phyloP scores from a whole-genome alignment of 2,888 invertebrate species.

The Pseudococcus jackbeardsleyi region DNA sequence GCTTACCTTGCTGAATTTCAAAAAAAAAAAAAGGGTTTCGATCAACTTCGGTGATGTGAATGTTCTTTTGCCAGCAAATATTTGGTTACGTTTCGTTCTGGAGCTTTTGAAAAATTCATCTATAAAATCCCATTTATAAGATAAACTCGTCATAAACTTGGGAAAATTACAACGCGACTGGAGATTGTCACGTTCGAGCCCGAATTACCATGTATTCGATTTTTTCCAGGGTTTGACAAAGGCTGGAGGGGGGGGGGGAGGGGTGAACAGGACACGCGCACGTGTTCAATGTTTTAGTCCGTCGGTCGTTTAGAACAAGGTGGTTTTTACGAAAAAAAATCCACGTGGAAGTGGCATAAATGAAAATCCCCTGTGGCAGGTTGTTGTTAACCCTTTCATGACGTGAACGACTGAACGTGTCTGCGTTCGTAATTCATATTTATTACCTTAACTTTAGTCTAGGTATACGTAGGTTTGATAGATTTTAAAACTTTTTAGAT shows the following conservation, averaged over 20 bases:
- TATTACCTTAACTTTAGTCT: neutral
- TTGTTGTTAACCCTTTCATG: constrained; percentile 1
- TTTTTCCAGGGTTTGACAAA: too few species aligned
- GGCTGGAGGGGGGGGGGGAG: neutral
- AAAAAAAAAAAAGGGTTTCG: too few species aligned
- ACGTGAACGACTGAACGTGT: neutral
- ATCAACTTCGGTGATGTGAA: too few species aligned
- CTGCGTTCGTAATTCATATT: neutral
- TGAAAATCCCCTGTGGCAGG: constrained; percentile 9
- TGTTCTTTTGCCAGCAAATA: too few species aligned
- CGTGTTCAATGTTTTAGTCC: neutral
- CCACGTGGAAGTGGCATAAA: neutral
- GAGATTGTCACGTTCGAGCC: neutral
- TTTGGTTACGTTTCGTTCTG: too few species aligned
- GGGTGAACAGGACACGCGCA: neutral
- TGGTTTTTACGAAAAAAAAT: neutral
- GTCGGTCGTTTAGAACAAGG: neutral
- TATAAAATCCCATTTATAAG: too few species aligned
- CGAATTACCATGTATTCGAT: neutral
- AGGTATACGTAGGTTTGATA: neutral
- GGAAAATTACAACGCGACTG: neutral
- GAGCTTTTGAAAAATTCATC: too few species aligned
- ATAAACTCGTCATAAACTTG: too few species aligned
- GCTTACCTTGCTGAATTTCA: too few species aligned
- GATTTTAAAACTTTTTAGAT: neutral